phyloP scores from a whole-genome alignment of 2,888 invertebrate genomes.

The Nomada fabriciana region DNA sequence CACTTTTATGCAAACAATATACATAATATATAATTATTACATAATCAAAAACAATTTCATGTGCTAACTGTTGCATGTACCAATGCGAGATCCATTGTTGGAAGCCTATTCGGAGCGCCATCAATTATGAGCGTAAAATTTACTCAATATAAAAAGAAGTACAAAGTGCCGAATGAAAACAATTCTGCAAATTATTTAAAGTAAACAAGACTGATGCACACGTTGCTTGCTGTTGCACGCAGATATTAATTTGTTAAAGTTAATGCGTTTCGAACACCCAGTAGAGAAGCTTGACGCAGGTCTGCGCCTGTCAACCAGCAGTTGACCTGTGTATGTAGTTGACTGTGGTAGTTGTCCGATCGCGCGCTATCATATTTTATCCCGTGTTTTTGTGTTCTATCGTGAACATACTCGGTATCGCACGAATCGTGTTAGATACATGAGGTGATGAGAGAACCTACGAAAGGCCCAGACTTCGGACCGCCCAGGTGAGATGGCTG shows the following conservation, averaged over 20 bases:
- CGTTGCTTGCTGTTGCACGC: background rate
- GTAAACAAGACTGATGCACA: background rate
- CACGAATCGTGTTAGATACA: slow-evolving; percentile 37
- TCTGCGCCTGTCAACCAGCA: slow-evolving; percentile 72
- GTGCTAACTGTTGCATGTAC: background rate
- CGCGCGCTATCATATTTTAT: slow-evolving; percentile 60
- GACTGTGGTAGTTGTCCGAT: slow-evolving; percentile 62
- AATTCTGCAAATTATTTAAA: background rate
- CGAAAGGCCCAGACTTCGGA: slow-evolving; percentile 70
- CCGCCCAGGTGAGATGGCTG: slow-evolving; percentile 75
- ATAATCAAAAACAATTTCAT: slow-evolving; percentile 14
- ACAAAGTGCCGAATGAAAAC: background rate
- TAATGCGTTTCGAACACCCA: slow-evolving; percentile 62
- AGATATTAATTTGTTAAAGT: slow-evolving; percentile 25
- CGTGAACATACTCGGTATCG: slow-evolving; percentile 13
- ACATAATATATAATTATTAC: slow-evolving; percentile 19
- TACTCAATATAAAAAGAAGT: background rate
- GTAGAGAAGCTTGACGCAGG: slow-evolving; percentile 60
- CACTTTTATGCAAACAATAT: slow-evolving; percentile 10
- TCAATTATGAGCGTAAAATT: background rate
- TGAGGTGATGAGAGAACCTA: slow-evolving; percentile 72
- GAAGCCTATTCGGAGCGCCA: background rate
- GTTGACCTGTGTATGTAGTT: slow-evolving; percentile 68
- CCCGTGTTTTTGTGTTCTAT: slow-evolving; percentile 42
- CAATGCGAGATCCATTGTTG: background rate